phyloP scores from a whole-genome alignment of 2,888 invertebrate species.

The Dynastes hyllus region DNA sequence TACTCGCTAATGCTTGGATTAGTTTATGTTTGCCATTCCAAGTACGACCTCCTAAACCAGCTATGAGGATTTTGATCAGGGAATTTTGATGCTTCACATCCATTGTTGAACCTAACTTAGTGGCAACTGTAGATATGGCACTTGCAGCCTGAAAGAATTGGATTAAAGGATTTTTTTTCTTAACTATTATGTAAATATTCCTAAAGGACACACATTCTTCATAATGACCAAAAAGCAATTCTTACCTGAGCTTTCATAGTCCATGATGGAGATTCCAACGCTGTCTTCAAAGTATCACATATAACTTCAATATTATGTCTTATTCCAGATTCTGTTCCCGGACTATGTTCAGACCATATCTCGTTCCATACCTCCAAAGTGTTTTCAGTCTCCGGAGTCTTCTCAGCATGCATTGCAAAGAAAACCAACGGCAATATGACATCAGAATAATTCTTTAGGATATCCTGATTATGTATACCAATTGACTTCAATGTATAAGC shows the following conservation, averaged over 20 bases:
- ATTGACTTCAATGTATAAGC: slow-evolving; percentile 86
- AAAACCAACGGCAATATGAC: slow-evolving; percentile 88
- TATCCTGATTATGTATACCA: slow-evolving; percentile 87
- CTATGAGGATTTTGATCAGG: slow-evolving; percentile 78
- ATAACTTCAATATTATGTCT: slow-evolving; percentile 84
- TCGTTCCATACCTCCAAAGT: slow-evolving; percentile 88
- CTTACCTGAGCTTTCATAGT: slow-evolving; percentile 85
- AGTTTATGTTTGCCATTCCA: slow-evolving; percentile 93
- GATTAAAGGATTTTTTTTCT: background rate
- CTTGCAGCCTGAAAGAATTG: slow-evolving; percentile 78
- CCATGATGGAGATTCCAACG: slow-evolving; percentile 90
- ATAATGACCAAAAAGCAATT: no score
- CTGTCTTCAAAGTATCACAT: slow-evolving; percentile 79
- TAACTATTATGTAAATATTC: no score
- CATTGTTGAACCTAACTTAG: slow-evolving; percentile 78
- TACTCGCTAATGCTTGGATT: slow-evolving; percentile 83
- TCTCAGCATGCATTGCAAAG: slow-evolving; percentile 91
- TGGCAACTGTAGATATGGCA: slow-evolving; percentile 86
- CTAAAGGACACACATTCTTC: no score
- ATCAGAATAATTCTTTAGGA: slow-evolving; percentile 84
- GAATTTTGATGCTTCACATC: slow-evolving; percentile 78
- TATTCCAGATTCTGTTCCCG: slow-evolving; percentile 90
- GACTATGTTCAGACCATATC: slow-evolving; percentile 91
- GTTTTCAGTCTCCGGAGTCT: slow-evolving; percentile 78
- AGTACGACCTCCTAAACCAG: slow-evolving; percentile 86